Conservation (phyloP, 2,888 invertebrate genomes). For the Tenthredo livida region DNA sequence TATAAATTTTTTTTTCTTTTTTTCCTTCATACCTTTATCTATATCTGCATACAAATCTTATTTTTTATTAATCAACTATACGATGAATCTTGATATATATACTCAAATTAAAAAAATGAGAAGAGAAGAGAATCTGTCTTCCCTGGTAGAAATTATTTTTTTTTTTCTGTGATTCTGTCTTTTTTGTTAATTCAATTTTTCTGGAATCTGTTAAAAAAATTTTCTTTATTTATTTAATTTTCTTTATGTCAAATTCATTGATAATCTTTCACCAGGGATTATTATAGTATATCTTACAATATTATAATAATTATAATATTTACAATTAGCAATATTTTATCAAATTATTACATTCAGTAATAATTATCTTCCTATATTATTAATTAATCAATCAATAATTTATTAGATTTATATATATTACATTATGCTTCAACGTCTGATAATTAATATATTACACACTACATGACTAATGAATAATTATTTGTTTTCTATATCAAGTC, state of each 20-base stretch:
- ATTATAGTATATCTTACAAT: not conserved
- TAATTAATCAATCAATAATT: not conserved
- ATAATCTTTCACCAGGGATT: not conserved
- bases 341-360: not conserved
- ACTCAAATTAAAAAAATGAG: not conserved
- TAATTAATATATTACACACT: too few relatives aligned
- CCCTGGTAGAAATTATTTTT: not conserved
- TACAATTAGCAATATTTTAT: not conserved
- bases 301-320: not conserved
- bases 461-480: not conserved
- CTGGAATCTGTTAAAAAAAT: not conserved
- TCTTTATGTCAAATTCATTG: not conserved
- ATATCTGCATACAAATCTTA: not conserved
- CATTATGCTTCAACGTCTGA: constrained; percentile 10
- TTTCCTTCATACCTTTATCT: not conserved
- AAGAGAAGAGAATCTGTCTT: not conserved
- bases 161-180: not conserved
- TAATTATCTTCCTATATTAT: not conserved
- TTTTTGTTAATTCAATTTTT: not conserved
- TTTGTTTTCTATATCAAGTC: not conserved
- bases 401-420: not conserved
- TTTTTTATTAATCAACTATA: not conserved
- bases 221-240: too few relatives aligned
- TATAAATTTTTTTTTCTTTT: not conserved
- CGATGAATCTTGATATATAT: not conserved